Base-by-base conservation (phyloP, 2,888 invertebrate genomes). In the Xestoiulus laeticollis region DNA sequence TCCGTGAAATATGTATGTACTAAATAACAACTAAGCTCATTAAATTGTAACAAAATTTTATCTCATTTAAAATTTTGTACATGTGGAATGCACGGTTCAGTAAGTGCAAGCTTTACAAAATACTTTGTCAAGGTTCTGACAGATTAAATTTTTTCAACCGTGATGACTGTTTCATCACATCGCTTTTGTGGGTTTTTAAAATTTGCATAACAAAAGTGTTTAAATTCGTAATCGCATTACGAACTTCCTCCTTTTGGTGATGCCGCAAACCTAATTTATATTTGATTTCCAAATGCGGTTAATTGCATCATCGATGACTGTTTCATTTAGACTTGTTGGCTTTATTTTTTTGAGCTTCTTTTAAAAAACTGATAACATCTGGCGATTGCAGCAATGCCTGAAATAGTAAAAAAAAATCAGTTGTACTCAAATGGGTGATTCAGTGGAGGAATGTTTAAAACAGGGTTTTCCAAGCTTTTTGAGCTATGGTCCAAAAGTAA, bases 281-380 rank as follows among this genome's bases (percentile, higher is more conserved):
- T 5, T 59, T n/a, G 0, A 19, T 19, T 59, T n/a, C 59, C 8
- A 0, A 6, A 26, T 68, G 26, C 5, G 8, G 6, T 5, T 5
- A 1, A 26, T 68, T 68, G 8, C 53, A 53, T 2, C n/a, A 19
- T n/a, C 59, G 8, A n/a, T 68, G 8, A 33, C n/a, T 6, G n/a
- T 43, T 32, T 43, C 10, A 8, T 8, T 22, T 68, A 5, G 33
- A 38, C 33, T 38, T 38, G 33, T 38, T 38, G 33, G 33, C 68
- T n/a, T 68, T n/a, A 68, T 68, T 68, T 22, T 88, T 32, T 88
- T 88, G 87, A 3, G 38, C 82, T 53, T 86, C 68, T 84, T 86
- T 85, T 43, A 88, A 84, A 86, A 88, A 88, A 30, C 33, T 26
- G 30, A 88, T 86, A 14, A 88, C 88, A 53, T 88, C 88, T 86